Evolutionary conservation across 2,888 invertebrate genomes (phyloP), one percentile per base, ranked within the genome.

Genomic region (Myopa tessellatipennis): DNA sequence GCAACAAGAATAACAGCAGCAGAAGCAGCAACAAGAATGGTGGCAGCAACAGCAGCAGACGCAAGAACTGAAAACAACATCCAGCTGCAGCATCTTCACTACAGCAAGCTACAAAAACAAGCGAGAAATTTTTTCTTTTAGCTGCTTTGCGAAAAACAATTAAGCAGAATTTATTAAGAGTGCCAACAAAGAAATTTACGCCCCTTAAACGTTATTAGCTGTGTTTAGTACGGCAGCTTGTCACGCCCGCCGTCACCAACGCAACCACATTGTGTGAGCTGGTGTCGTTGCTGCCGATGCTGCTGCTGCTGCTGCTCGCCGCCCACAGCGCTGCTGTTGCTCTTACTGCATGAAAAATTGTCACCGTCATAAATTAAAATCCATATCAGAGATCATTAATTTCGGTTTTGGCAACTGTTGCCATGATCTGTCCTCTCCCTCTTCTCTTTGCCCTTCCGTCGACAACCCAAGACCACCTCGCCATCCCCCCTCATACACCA

Each of bases 171-270:
- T 85, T 87, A 87, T 85, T 84, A 85, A 86, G 84, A 86, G 85
- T 85, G 85, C 83, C 85, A 87, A 87, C 87, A 85, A 85, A 85
- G 85, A 85, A 86, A 87, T 87, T 87, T 87, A 87, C 87, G 85
- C 83, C 83, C 84, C 84, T 86, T 87, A 85, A 87, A 86, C 85
- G 85, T 87, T 87, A 87, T 87, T 87, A 87, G 85, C 85, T 84
- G 84, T 85, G 84, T 85, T 85, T 85, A 85, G 85, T 85, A 65
- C 60, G 65, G 65, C 67, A 68, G 52, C 40, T 74, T 65, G 67
- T 68, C 26, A 26, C 70, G n/a, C 26, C 45, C 55, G 34, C 58
- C n/a, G 38, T n/a, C 38, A 71, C 4, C 68, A 40, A 12, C 67
- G 52, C 70, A 14, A 14, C 1, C 50, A 50, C 50, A 2, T 26